These are phyloP conservation scores for Sturmia bella DNA, from an alignment of 2,888 invertebrate genomes.

Conservation along the genomic window DNA sequence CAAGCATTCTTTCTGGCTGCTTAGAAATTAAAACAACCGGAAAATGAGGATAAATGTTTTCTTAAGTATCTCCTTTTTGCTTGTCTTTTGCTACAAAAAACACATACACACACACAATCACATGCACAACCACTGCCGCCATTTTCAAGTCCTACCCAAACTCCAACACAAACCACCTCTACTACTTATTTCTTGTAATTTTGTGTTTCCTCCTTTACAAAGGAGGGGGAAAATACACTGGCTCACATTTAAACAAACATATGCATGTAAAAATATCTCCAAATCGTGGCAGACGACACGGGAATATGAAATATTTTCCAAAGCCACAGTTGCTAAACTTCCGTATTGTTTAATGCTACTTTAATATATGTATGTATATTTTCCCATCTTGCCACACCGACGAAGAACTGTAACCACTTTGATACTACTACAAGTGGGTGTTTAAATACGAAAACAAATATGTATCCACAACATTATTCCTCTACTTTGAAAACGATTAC, in stretches of 20 bases:
- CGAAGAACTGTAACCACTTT: not conserved
- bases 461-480: conserved; percentile 7
- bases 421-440: conserved; percentile 45
- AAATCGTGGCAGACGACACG: conserved; percentile 61
- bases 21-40: conserved; percentile 61
- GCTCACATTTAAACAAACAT: not conserved
- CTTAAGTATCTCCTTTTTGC: conserved; percentile 51
- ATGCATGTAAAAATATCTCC: not conserved
- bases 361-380: conserved; percentile 32
- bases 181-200: conserved; percentile 40
- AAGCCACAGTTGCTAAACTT: conserved; percentile 50
- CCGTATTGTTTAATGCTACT: conserved; percentile 49
- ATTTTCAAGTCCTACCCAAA: not conserved
- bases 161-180: conserved; percentile 12
- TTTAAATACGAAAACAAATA: conserved; percentile 13
- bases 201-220: not conserved
- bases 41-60: conserved; percentile 67
- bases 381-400: conserved; percentile 24
- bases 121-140: too few species aligned
- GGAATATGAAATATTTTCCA: conserved; percentile 67
- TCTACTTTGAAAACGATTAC: conserved; percentile 59
- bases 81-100: conserved; percentile 3
- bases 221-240: not conserved
- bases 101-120: conserved; percentile 21
- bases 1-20: conserved; percentile 1